Conservation (phyloP, 2,113 vertebrate species). For the Ginglymostoma cirratum region DNA sequence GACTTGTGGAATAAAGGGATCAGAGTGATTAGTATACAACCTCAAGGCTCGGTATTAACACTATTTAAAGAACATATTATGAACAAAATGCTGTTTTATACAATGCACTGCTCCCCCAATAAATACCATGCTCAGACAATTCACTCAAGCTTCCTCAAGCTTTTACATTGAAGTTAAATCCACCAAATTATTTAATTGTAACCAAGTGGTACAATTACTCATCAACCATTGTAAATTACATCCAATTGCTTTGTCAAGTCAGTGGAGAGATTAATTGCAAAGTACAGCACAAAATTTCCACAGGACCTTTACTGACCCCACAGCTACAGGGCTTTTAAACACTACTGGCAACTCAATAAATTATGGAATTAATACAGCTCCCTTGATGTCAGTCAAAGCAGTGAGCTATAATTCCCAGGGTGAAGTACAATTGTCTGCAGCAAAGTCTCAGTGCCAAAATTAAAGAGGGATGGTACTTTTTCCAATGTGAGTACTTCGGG, state of each 20-base stretch:
- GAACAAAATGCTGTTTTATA: background rate
- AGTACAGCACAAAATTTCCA: background rate
- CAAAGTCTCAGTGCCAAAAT: background rate
- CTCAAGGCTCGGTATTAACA: too few relatives aligned
- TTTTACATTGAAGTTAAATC: background rate
- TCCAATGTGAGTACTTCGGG: background rate
- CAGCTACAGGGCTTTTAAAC: background rate
- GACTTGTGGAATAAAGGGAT: too few relatives aligned
- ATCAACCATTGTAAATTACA: background rate
- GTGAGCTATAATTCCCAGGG: background rate
- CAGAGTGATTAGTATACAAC: too few relatives aligned
- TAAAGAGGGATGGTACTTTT: background rate
- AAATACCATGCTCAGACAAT: background rate
- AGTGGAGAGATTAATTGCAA: background rate
- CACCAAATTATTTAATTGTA: background rate
- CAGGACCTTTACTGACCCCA: constrained; percentile 5
- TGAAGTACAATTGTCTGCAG: constrained; percentile 27
- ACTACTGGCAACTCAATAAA: background rate
- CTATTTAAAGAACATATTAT: background rate
- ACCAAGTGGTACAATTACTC: background rate
- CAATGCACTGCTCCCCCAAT: background rate
- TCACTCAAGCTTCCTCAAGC: background rate
- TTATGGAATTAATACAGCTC: constrained; percentile 11
- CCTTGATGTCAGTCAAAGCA: background rate
- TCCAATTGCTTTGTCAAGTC: background rate